Conservation (phyloP, 1,140 invertebrate species). For the Telenomus remus region DNA sequence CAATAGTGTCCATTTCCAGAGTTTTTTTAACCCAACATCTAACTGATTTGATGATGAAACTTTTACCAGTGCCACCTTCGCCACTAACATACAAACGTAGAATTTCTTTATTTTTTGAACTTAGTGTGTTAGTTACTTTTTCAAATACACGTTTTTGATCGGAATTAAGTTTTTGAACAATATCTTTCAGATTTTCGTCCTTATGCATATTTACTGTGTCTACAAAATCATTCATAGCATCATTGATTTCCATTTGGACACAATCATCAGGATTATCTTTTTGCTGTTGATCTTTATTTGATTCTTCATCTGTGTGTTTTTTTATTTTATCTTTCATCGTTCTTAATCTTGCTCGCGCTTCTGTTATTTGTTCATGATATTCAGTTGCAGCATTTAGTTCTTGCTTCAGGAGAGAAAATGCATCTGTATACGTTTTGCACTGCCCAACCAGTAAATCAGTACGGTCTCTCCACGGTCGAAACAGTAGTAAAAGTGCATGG, state of each 20-base stretch:
- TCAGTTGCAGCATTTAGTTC: constrained; percentile 34
- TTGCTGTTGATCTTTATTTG: not conserved
- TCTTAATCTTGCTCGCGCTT: constrained; percentile 47
- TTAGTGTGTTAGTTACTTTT: not conserved
- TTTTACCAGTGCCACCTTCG: not conserved
- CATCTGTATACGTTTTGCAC: constrained; percentile 29
- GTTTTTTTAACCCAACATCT: not conserved
- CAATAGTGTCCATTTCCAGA: not conserved
- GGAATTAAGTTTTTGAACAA: not conserved
- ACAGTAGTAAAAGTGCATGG: not conserved
- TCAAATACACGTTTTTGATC: not conserved
- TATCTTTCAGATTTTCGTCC: not conserved
- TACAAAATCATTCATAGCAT: not conserved
- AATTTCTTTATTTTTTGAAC: not conserved
- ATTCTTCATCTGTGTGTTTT: constrained; percentile 14
- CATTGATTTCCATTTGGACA: not conserved
- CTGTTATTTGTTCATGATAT: constrained; percentile 54
- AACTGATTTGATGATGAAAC: not conserved
- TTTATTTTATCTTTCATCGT: constrained; percentile 27
- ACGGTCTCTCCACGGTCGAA: constrained; percentile 27
- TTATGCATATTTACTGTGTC: not conserved
- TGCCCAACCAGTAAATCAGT: constrained; percentile 12
- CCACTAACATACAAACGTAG: not conserved
- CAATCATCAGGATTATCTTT: constrained; percentile 12
- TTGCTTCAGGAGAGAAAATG: constrained; percentile 43